phyloP scores from a whole-genome alignment of 2,797 vertebrate species.

The Galagoides demidoff region DNA sequence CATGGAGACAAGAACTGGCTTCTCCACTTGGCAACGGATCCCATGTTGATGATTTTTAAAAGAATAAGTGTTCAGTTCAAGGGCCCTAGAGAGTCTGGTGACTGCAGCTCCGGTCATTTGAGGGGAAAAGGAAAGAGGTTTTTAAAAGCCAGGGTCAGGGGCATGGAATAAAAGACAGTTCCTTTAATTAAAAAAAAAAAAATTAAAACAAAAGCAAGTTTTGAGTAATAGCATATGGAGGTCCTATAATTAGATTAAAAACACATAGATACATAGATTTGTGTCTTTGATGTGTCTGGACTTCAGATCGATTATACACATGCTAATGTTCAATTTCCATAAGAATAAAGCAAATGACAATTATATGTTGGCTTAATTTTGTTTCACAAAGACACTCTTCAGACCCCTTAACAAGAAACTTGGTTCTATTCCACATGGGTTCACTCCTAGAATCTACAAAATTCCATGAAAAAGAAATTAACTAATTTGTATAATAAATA shows the following conservation, averaged over 20 bases:
- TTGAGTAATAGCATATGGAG: slow-evolving; percentile 75
- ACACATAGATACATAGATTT: slow-evolving; percentile 58
- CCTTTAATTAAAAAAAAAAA: slow-evolving; percentile 65
- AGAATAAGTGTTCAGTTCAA: slow-evolving; percentile 79
- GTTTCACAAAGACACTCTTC: slow-evolving; percentile 73
- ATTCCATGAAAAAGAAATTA: slow-evolving; percentile 51
- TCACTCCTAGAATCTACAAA: slow-evolving; percentile 53
- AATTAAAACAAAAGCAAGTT: slow-evolving; percentile 67
- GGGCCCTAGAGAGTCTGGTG: slow-evolving; percentile 71
- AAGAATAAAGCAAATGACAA: slow-evolving; percentile 81
- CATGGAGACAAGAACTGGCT: slow-evolving; percentile 70
- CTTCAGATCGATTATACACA: slow-evolving; percentile 76
- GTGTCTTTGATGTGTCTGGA: slow-evolving; percentile 72
- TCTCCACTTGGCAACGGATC: slow-evolving; percentile 76
- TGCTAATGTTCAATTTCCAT: slow-evolving; percentile 81
- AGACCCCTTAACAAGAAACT: slow-evolving; percentile 63
- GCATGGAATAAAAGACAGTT: slow-evolving; percentile 69
- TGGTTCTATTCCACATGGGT: slow-evolving; percentile 60
- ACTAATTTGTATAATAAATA: slow-evolving; percentile 55
- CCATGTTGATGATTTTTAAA: slow-evolving; percentile 81
- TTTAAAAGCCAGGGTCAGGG: slow-evolving; percentile 53
- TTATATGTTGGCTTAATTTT: slow-evolving; percentile 81
- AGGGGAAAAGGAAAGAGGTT: slow-evolving; percentile 67
- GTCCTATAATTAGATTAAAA: slow-evolving; percentile 73
- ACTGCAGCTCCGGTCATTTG: slow-evolving; percentile 67